phyloP scores from a whole-genome alignment of 1,140 invertebrate species.

The Bombus cullumanus region DNA sequence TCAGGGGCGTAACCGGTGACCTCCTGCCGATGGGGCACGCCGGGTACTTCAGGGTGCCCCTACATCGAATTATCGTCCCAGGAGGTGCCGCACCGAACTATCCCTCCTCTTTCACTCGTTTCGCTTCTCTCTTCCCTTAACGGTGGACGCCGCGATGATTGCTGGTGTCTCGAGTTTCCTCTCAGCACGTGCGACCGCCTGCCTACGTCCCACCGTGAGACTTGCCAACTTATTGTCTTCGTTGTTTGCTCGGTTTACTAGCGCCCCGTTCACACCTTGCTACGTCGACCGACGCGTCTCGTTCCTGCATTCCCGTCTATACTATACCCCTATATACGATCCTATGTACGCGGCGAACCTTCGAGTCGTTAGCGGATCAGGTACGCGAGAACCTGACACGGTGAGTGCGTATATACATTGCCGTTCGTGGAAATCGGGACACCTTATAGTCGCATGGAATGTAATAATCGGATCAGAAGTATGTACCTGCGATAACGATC shows the following conservation, averaged over 20 bases:
- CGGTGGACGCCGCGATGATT: slow-evolving; percentile 71
- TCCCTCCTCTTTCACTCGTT: not conserved
- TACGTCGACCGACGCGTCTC: not conserved
- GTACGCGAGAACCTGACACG: too few species aligned
- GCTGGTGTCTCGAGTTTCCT: slow-evolving; percentile 79
- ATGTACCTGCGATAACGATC: too few species aligned
- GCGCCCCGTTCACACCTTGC: slow-evolving; percentile 15
- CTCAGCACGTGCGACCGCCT: slow-evolving; percentile 75
- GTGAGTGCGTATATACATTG: too few species aligned
- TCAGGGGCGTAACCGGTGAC: slow-evolving; percentile 77
- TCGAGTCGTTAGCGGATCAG: too few species aligned
- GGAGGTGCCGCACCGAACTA: slow-evolving; percentile 52
- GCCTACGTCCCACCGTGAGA: slow-evolving; percentile 36
- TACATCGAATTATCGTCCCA: slow-evolving; percentile 73
- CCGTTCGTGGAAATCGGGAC: too few species aligned
- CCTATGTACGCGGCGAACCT: too few species aligned
- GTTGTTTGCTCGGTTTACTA: slow-evolving; percentile 67
- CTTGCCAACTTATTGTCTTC: slow-evolving; percentile 59
- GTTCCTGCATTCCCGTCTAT: too few species aligned
- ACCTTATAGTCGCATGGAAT: too few species aligned
- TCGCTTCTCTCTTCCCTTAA: slow-evolving; percentile 23
- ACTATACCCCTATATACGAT: too few species aligned
- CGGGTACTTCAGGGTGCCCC: slow-evolving; percentile 72
- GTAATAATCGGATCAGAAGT: too few species aligned
- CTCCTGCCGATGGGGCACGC: slow-evolving; percentile 72